phyloP scores from a whole-genome alignment of 2,113 vertebrate genomes.

The Calyptomena viridis region DNA sequence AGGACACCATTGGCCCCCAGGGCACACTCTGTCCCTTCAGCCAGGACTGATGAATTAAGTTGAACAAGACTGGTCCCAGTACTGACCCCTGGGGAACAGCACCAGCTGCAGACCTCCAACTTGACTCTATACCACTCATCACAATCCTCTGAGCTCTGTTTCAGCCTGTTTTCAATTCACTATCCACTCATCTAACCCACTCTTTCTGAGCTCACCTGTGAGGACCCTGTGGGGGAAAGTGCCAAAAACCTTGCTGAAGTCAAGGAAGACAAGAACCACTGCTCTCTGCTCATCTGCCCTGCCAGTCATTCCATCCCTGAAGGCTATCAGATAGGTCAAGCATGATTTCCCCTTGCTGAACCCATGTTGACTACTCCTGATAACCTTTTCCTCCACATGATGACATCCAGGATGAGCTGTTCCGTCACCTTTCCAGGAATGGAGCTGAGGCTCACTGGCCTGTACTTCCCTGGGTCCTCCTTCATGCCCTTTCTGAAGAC shows the following conservation, averaged over 20 bases:
- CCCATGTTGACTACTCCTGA: not conserved
- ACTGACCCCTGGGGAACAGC: not conserved
- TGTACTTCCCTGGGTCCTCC: not conserved
- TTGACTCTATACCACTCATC: not conserved
- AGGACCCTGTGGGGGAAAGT: not conserved
- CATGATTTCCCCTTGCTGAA: not conserved
- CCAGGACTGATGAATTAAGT: fast-evolving
- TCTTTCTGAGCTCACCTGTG: not conserved
- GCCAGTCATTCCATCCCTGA: not conserved
- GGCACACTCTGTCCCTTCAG: not conserved
- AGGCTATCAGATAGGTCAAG: not conserved
- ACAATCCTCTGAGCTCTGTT: not conserved
- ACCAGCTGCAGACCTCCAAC: not conserved
- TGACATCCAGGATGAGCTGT: not conserved
- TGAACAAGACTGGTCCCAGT: not conserved
- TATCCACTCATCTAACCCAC: not conserved
- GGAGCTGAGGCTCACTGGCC: not conserved
- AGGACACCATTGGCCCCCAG: too few relatives aligned
- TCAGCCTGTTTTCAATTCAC: not conserved
- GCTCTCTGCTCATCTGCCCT: not conserved
- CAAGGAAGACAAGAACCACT: not conserved
- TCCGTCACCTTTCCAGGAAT: not conserved
- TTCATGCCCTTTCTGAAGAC: not conserved
- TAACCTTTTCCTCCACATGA: not conserved
- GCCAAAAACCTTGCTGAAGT: not conserved